Percentiles rank a stretch among this genome's conserved stretches.
Conservation (phyloP, 2,888 invertebrate genomes). For the Dolichomitus sp. region DNA sequence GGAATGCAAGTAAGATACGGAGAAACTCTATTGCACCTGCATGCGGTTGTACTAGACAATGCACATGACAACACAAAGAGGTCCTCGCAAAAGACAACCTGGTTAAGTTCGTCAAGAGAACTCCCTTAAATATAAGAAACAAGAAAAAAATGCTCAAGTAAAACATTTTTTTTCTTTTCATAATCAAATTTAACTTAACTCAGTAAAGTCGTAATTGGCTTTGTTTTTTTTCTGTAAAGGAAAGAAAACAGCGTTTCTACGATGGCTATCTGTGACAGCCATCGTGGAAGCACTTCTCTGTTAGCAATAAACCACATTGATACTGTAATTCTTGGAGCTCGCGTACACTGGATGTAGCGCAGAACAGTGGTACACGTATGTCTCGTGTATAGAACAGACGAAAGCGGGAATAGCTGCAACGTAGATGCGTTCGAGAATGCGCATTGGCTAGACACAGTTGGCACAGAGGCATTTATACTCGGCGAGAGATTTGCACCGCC, state of each 20-base stretch:
- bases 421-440: constrained; percentile 66
- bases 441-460: constrained; percentile 72
- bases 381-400: constrained; percentile 20
- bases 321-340: constrained; percentile 29
- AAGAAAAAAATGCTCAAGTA: too few relatives aligned
- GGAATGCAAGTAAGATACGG: constrained; percentile 54
- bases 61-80: background rate
- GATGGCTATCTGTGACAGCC: background rate
- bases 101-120: too few relatives aligned
- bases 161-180: too few relatives aligned
- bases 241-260: too few relatives aligned
- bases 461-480: constrained; percentile 67
- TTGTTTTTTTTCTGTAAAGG: too few relatives aligned
- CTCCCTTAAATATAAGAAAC: too few relatives aligned
- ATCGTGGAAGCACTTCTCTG: background rate
- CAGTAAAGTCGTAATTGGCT: too few relatives aligned
- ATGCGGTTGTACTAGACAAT: background rate
- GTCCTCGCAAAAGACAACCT: background rate
- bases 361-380: constrained; percentile 24
- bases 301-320: constrained; percentile 31
- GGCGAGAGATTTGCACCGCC: constrained; percentile 53
- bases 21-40: constrained; percentile 29
- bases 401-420: constrained; percentile 30
- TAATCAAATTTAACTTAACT: too few relatives aligned
- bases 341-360: constrained; percentile 31